phyloP scores from a whole-genome alignment of 2,888 invertebrate genomes.

The Cosmia pyralina region DNA sequence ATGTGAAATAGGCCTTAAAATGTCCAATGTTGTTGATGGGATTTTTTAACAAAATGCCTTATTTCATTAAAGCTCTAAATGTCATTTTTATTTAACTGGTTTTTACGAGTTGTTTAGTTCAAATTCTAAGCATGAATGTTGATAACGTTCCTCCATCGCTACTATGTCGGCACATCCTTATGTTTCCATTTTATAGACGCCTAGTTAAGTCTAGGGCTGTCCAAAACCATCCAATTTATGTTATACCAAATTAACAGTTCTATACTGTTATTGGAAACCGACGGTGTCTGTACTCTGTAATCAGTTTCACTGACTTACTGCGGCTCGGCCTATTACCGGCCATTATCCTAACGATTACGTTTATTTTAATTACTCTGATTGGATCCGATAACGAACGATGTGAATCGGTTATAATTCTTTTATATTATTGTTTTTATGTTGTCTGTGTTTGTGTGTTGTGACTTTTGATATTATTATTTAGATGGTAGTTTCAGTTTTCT shows the following conservation, averaged over 20 bases:
- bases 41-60: not conserved
- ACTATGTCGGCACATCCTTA: conserved; percentile 20
- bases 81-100: not conserved
- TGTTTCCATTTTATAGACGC: conserved; percentile 27
- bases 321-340: conserved; percentile 68
- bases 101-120: not conserved
- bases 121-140: not conserved
- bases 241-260: conserved; percentile 63
- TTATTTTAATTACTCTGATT: conserved; percentile 74
- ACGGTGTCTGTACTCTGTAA: conserved; percentile 68
- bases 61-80: not conserved
- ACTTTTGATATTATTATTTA: conserved; percentile 20
- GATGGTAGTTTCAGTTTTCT: conserved; percentile 33
- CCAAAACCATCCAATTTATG: conserved; percentile 56
- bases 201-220: conserved; percentile 52
- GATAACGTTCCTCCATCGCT: not conserved
- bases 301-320: conserved; percentile 58
- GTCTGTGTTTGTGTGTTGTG: conserved; percentile 39
- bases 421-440: conserved; percentile 53
- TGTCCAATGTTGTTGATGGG: no score
- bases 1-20: not conserved
- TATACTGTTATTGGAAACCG: conserved; percentile 66
- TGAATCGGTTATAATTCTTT: conserved; percentile 64
- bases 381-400: conserved; percentile 67
- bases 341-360: conserved; percentile 73